phyloP scores from a whole-genome alignment of 2,888 invertebrate genomes.

The Cyclophora punctaria region DNA sequence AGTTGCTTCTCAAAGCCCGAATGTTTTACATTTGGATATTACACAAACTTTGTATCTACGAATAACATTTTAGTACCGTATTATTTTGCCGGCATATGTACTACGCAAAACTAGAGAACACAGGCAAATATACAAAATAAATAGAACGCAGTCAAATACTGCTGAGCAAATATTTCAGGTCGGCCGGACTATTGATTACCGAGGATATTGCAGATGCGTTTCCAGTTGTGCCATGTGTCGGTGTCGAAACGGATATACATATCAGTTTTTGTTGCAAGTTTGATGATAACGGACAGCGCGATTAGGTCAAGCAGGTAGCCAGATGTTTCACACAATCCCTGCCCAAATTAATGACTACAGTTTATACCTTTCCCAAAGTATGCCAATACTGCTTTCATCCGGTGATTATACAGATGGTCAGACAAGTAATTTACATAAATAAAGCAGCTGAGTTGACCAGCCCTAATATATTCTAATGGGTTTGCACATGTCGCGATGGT shows the following conservation, averaged over 20 bases:
- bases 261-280: constrained; percentile 46
- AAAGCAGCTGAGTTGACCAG: constrained; percentile 55
- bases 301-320: constrained; percentile 56
- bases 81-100: neutral
- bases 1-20: constrained; percentile 63
- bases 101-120: neutral
- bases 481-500: constrained; percentile 51
- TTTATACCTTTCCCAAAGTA: constrained; percentile 45
- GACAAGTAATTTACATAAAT: constrained; percentile 50
- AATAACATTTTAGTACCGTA: constrained; percentile 33
- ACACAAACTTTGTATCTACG: constrained; percentile 36
- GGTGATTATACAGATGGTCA: constrained; percentile 48
- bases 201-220: constrained; percentile 56
- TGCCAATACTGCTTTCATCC: constrained; percentile 26
- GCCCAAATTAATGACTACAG: constrained; percentile 33
- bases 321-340: constrained; percentile 43
- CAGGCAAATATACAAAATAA: neutral
- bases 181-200: constrained; percentile 40
- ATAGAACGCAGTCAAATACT: constrained; percentile 7
- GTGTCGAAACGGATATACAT: constrained; percentile 42
- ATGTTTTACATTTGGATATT: constrained; percentile 66
- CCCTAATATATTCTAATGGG: constrained; percentile 68
- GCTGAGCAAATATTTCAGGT: constrained; percentile 13
- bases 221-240: constrained; percentile 51
- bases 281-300: constrained; percentile 48